These are phyloP conservation scores for Chiloscyllium punctatum DNA, from an alignment of 2,797 vertebrate genomes.

Conservation along the genomic window DNA sequence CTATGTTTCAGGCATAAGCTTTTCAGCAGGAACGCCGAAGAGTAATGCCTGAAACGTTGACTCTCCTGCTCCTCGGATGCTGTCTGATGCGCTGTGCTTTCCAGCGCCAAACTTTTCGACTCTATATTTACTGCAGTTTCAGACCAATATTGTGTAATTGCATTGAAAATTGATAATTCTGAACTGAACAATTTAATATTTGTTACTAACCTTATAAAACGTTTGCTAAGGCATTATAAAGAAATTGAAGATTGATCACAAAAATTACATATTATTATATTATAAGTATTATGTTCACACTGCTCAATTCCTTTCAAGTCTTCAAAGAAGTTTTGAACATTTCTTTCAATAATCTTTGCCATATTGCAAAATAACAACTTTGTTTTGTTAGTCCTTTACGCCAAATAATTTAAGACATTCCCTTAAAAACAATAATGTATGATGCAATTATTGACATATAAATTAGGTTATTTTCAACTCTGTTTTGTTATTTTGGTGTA, in stretches of 20 bases:
- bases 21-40: too few relatives aligned
- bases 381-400: not conserved
- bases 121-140: not conserved
- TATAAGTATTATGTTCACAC: not conserved
- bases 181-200: slow-evolving; percentile 25
- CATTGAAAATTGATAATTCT: not conserved
- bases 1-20: too few relatives aligned
- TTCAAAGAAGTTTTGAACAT: not conserved
- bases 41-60: too few relatives aligned
- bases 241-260: not conserved
- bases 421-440: not conserved
- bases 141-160: not conserved
- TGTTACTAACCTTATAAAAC: slow-evolving; percentile 10
- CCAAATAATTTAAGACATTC: not conserved
- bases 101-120: too few relatives aligned
- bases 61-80: too few relatives aligned
- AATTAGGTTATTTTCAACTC: slow-evolving; percentile 48
- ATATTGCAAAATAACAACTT: not conserved
- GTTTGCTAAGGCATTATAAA: not conserved
- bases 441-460: slow-evolving; percentile 20
- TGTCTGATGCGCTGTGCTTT: too few relatives aligned
- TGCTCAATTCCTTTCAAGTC: not conserved
- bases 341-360: not conserved
- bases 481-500: slow-evolving; percentile 48
- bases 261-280: not conserved